Base-by-base conservation (phyloP, 1,140 invertebrate species). In the Teleopsis dalmanni region DNA sequence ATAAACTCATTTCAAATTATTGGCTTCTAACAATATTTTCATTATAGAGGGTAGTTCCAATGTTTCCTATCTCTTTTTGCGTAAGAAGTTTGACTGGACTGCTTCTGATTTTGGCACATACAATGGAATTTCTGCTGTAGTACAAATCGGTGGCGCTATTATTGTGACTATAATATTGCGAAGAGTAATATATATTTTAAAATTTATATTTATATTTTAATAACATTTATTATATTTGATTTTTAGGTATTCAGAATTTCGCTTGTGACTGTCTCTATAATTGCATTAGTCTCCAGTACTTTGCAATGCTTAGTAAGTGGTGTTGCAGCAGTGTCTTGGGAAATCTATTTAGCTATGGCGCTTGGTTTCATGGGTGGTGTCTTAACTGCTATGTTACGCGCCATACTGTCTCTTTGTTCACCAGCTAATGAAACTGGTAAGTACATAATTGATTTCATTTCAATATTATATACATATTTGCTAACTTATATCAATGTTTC, bases 1-100 rank as follows among this genome's bases (percentile, higher is more conserved):
- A 46, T n/a, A 13, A 14, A 23, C 2, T 19, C 3, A 7, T 44
- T 35, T 23, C 22, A 41, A 13, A 31, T 21, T 25, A 3, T 40
- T n/a, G 10, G 9, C 8, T 23, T 2, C 11, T 13, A 42, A 18
- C 11, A 18, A 1, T 41, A n/a, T 4, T 41, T 26, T 14, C 11
- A 42, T 19, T 34, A 9, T 13, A 47, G 51, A 76, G 26, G 42
- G 42, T 13, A 27, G 29, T 3, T 50, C 63, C 16, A 56, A 70
- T 14, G 61, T 83, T 16, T 71, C 70, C 31, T 84, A 76, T 56
- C 48, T 81, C 37, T 84, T 80, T 53, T 56, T 74, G 2, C 78
- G 76, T 49, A 71, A 78, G 21, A 76, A 77, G 58, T 72, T 85
- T 10, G 68, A 75, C n/a, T 84, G 81, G 81, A 70, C 75, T 26